Conservation (phyloP, 2,113 vertebrate genomes). For the Pimephales promelas region DNA sequence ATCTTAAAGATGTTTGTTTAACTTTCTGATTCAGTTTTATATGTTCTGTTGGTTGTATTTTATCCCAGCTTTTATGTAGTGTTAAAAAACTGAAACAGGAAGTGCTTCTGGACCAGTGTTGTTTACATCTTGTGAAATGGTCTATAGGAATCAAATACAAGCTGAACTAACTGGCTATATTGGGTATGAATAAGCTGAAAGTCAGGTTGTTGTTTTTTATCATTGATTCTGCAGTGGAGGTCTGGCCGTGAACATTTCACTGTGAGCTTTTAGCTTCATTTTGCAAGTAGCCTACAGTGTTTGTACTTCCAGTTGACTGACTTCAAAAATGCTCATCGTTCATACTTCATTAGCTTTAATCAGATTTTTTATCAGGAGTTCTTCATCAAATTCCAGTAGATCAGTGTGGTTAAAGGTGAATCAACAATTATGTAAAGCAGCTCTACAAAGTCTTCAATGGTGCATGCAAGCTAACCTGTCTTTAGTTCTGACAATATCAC, state of each 20-base stretch:
- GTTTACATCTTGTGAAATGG: too few relatives aligned
- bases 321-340: constrained; percentile 10
- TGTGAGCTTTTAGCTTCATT: not conserved
- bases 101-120: too few relatives aligned
- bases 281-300: not conserved
- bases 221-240: not conserved
- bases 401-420: constrained; percentile 34
- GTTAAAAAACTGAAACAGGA: too few relatives aligned
- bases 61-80: too few relatives aligned
- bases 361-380: constrained; percentile 18
- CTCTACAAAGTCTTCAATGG: not conserved
- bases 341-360: constrained; percentile 35
- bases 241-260: not conserved
- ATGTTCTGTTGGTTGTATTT: too few relatives aligned
- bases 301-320: constrained; percentile 1
- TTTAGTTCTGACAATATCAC: constrained; percentile 1
- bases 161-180: not conserved
- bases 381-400: constrained; percentile 27
- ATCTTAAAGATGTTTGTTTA: too few relatives aligned
- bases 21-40: too few relatives aligned
- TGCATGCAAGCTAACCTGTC: constrained; percentile 7
- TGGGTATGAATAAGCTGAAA: not conserved
- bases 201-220: not conserved
- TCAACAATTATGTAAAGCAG: constrained; percentile 36
- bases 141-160: not conserved